These are phyloP conservation scores for Cataglyphis altisquamis DNA, from an alignment of 2,888 invertebrate genomes.

Conservation along the genomic window DNA sequence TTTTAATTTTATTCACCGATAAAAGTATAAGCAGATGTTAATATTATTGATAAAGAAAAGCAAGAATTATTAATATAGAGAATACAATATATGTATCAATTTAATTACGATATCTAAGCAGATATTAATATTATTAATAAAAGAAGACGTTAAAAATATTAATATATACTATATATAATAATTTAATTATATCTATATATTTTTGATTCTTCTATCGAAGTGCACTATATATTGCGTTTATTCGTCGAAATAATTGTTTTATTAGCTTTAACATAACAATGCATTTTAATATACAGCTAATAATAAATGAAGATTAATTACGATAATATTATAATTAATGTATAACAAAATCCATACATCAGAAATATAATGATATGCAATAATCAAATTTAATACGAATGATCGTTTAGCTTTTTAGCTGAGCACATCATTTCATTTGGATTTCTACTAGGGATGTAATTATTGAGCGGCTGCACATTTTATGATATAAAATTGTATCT, in stretches of 20 bases:
- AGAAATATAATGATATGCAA: background rate
- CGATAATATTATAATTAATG: background rate
- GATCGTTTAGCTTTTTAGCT: background rate
- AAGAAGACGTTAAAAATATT: no score
- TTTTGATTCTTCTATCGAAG: background rate
- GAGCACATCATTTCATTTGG: background rate
- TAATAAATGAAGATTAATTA: background rate
- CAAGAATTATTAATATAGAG: no score
- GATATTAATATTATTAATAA: no score
- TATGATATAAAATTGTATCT: background rate
- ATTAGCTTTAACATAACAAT: background rate
- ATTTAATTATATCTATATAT: background rate
- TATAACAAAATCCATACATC: background rate
- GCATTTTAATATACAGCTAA: background rate
- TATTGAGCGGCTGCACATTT: background rate
- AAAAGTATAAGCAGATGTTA: background rate
- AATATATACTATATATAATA: background rate
- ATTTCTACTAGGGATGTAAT: background rate
- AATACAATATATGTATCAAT: no score
- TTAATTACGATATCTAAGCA: no score
- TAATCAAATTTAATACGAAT: background rate
- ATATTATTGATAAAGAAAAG: background rate
- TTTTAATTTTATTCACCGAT: background rate
- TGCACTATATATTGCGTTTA: background rate
- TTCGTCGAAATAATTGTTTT: background rate